Evolutionary conservation across 2,797 vertebrate species (phyloP), one percentile per base, ranked within the genome.

Genomic region (Sebastes jordani): DNA sequence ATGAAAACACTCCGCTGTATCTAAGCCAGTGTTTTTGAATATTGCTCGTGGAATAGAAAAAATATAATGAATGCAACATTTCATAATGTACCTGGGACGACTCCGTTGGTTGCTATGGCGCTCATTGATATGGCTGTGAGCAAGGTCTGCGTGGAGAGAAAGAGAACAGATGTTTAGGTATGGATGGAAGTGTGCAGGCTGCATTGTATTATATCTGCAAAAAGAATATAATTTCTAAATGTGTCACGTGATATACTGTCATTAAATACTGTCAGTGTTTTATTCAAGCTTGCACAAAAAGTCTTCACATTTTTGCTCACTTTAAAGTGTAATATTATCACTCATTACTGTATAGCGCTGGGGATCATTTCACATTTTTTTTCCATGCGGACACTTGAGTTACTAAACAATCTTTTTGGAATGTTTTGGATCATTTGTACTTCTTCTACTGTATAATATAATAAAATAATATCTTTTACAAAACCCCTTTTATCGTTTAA

Each of bases 51-150:
- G 10, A 63, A 49, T 25, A 68, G 14, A 6, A 6, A 55, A 34
- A 42, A 68, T 5, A 54, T 4, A 2, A 34, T n/a, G 1, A 54
- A 52, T 13, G 13, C 23, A 82, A 56, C 0, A 34, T 34, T 65
- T 69, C 20, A 23, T 5, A 22, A 30, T 6, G 11, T 95, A 99
- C 98, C 98, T 96, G 98, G 98, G 61, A 99, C 98, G 2, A 99
- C 97, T 58, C 98, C 98, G 3, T 99, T 99, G 82, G 98, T 99
- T 75, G 98, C 98, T 54, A 99, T 99, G 32, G 98, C 98, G 5
- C 98, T 99, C 98, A 99, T 99, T 56, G 98, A 99, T 93, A 99
- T 99, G 56, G 98, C 97, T 0, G 98, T 99, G 86, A 99, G 94
- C 93, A 99, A 94, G 0, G 98, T 99, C 98, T 99, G 94, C 23